Conservation (phyloP, 2,797 vertebrate species). For the Rhodeus uyekii region DNA sequence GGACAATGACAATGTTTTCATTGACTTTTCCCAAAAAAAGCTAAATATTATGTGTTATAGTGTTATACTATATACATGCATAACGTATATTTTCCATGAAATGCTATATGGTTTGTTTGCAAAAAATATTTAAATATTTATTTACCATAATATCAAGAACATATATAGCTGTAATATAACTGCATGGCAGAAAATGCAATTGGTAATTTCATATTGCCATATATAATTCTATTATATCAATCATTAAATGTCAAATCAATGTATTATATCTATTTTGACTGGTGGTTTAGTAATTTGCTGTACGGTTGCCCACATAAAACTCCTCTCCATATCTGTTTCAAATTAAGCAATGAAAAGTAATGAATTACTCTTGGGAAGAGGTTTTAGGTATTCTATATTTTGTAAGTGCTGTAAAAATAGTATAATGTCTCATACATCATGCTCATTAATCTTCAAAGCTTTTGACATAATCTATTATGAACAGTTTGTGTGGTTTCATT, state of each 20-base stretch:
- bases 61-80: neutral
- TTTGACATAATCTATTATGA: neutral
- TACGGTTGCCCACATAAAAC: too few species aligned
- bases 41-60: neutral
- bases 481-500: neutral
- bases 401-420: neutral
- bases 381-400: neutral
- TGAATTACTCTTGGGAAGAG: neutral
- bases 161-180: neutral
- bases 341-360: neutral
- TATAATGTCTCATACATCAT: neutral
- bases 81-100: neutral
- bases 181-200: neutral
- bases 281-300: too few species aligned
- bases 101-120: neutral
- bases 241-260: neutral
- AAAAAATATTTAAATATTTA: neutral
- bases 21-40: neutral
- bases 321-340: too few species aligned
- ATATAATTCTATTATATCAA: neutral
- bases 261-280: too few species aligned
- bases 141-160: neutral
- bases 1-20: neutral
- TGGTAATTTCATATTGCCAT: neutral
- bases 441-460: neutral